Evolutionary conservation across 2,797 vertebrate species (phyloP).

Genomic region (Heteromormyrus szaboi): DNA sequence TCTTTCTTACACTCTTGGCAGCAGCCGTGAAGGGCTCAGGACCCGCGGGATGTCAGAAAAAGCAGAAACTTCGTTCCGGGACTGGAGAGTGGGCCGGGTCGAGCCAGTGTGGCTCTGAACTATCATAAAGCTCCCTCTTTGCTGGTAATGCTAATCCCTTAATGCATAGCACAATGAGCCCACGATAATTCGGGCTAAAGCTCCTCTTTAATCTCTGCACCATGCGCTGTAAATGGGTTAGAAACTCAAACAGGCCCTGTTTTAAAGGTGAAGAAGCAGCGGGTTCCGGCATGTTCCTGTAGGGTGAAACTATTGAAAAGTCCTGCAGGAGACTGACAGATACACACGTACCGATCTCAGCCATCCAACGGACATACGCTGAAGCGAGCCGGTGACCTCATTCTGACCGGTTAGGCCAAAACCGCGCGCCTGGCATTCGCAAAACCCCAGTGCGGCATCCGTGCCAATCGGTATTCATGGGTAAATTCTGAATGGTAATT

Average conservation of each 20-base stretch:
- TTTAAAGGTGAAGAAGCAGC: not conserved
- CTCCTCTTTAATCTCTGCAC: not conserved
- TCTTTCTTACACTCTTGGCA: not conserved
- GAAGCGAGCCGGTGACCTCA: not conserved
- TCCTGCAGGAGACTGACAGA: not conserved
- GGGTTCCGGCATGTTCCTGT: not conserved
- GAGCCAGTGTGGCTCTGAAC: not conserved
- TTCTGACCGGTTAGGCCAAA: not conserved
- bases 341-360: not conserved
- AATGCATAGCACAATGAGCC: not conserved
- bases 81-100: not conserved
- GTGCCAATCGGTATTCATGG: not conserved
- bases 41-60: not conserved
- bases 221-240: not conserved
- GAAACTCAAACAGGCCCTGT: not conserved
- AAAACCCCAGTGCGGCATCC: not conserved
- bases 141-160: slow-evolving; percentile 4
- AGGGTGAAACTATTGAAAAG: not conserved
- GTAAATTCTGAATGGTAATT: not conserved
- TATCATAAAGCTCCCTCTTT: not conserved
- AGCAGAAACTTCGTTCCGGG: not conserved
- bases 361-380: not conserved
- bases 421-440: not conserved
- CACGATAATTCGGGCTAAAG: not conserved
- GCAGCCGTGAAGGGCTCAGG: not conserved